These are phyloP conservation scores for Megathymus violae DNA, from an alignment of 1,140 invertebrate species.

Conservation along the genomic window DNA sequence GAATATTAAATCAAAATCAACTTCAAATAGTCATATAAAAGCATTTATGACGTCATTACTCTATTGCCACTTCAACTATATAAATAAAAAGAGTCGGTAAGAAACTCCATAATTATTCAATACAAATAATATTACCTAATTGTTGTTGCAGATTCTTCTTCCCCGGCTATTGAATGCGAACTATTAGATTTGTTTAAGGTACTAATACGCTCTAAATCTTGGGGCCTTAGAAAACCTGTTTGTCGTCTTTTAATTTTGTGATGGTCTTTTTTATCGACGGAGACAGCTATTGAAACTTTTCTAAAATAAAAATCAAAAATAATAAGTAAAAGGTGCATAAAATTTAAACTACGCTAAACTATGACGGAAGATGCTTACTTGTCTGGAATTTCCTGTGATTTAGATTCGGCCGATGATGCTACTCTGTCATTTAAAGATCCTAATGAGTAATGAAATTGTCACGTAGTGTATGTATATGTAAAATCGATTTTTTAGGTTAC, in stretches of 20 bases:
- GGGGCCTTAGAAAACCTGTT: constrained; percentile 59
- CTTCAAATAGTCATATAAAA: too few relatives aligned
- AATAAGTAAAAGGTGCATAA: constrained; percentile 26
- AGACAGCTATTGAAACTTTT: constrained; percentile 61
- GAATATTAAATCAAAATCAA: too few relatives aligned
- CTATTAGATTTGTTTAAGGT: constrained; percentile 36
- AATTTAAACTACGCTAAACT: not conserved
- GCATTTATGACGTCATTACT: too few relatives aligned
- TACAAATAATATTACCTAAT: constrained; percentile 33
- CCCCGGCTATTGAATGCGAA: constrained; percentile 26
- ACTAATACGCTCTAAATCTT: constrained; percentile 52
- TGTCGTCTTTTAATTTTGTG: constrained; percentile 60
- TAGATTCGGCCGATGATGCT: not conserved
- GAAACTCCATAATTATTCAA: not conserved
- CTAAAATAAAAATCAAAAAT: constrained; percentile 52
- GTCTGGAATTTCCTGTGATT: not conserved
- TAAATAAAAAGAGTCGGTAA: too few relatives aligned
- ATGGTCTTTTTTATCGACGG: constrained; percentile 32
- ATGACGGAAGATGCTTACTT: not conserved
- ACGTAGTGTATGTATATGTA: too few relatives aligned
- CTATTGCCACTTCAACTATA: too few relatives aligned
- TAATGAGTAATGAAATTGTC: too few relatives aligned
- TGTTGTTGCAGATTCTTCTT: constrained; percentile 46
- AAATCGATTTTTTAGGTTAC: too few relatives aligned
- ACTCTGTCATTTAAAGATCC: not conserved